phyloP scores from a whole-genome alignment of 1,140 invertebrate species.

The Drosophila nigromelanica region DNA sequence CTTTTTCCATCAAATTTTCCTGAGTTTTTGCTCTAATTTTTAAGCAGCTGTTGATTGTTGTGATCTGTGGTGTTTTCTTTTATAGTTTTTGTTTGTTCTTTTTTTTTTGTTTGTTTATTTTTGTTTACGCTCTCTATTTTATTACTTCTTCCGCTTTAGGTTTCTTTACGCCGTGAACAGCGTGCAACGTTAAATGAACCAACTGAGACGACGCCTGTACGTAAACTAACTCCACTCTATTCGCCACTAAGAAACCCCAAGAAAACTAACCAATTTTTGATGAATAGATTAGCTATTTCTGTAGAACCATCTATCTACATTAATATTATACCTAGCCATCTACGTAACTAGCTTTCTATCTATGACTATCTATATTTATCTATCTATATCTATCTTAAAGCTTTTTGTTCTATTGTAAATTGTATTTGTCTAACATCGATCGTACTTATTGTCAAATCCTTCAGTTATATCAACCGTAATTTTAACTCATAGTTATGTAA shows the following conservation, averaged over 20 bases:
- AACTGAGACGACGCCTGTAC: slow-evolving; percentile 84
- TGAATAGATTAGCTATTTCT: slow-evolving; percentile 12
- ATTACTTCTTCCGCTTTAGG: slow-evolving; percentile 83
- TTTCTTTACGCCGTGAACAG: slow-evolving; percentile 82
- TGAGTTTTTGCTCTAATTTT: neutral
- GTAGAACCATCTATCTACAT: neutral
- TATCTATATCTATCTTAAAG: slow-evolving; percentile 11
- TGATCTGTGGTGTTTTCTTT: slow-evolving; percentile 5
- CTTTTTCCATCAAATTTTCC: neutral
- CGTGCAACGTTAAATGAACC: slow-evolving; percentile 83
- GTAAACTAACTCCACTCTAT: slow-evolving; percentile 82
- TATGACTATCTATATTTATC: slow-evolving; percentile 22
- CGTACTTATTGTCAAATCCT: slow-evolving; percentile 45
- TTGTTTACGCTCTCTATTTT: slow-evolving; percentile 80
- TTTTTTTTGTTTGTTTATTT: slow-evolving; percentile 62
- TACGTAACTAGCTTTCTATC: slow-evolving; percentile 26
- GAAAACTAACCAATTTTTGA: slow-evolving; percentile 30
- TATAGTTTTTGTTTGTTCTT: slow-evolving; percentile 32
- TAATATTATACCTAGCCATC: slow-evolving; percentile 14
- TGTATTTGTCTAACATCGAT: slow-evolving; percentile 56
- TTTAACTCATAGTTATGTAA: slow-evolving; percentile 27
- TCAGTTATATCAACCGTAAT: slow-evolving; percentile 34
- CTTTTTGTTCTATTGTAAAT: slow-evolving; percentile 42
- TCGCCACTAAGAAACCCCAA: slow-evolving; percentile 44
- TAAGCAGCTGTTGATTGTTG: neutral